Percentiles rank a stretch among this genome's conserved stretches.
Conservation (phyloP, 2,113 vertebrate species). For the Corythornis cristatus region DNA sequence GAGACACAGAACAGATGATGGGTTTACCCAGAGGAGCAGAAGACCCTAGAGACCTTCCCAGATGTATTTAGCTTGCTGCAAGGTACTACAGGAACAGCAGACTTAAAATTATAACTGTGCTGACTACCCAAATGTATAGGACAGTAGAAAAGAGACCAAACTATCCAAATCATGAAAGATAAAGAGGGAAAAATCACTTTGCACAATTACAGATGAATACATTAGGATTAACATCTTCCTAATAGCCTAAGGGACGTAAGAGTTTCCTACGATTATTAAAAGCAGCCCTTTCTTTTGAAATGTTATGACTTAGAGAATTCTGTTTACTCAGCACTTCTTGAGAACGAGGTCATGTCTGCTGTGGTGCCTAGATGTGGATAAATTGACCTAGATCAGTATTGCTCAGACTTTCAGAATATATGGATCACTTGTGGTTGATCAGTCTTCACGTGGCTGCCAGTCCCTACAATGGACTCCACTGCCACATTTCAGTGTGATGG, state of each 20-base stretch:
- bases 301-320: background rate
- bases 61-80: background rate
- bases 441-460: background rate
- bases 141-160: background rate
- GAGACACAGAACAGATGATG: background rate
- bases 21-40: background rate
- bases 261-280: background rate
- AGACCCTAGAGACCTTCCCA: background rate
- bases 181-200: background rate
- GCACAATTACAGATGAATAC: background rate
- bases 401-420: background rate
- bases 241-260: background rate
- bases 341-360: background rate
- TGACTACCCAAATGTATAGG: background rate
- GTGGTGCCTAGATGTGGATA: background rate
- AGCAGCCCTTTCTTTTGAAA: background rate
- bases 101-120: background rate
- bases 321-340: background rate
- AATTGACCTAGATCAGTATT: background rate
- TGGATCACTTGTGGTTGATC: background rate
- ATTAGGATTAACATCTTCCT: background rate
- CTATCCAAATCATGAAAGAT: background rate
- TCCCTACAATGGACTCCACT: background rate
- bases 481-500: background rate
- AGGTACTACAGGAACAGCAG: background rate